These are phyloP conservation scores for Anastatus disparis DNA, from an alignment of 1,140 invertebrate species.

Conservation along the genomic window DNA sequence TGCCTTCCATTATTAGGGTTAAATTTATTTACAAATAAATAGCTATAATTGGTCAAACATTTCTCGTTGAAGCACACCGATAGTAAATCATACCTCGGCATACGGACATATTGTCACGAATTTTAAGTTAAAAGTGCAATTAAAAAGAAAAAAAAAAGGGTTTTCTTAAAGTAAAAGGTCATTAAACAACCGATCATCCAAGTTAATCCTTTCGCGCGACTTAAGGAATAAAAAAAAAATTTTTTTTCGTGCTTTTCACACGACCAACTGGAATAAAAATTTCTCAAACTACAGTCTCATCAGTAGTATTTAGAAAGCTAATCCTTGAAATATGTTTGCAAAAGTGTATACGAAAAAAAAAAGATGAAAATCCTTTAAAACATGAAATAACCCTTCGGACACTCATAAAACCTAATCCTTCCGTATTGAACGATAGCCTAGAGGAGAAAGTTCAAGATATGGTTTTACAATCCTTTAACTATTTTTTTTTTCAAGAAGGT, in stretches of 20 bases:
- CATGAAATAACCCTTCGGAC: slow-evolving; percentile 34
- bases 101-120: neutral
- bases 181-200: slow-evolving; percentile 32
- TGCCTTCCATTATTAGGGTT: too few species aligned
- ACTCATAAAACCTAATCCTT: slow-evolving; percentile 24
- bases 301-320: slow-evolving; percentile 37
- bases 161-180: neutral
- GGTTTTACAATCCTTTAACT: slow-evolving; percentile 10
- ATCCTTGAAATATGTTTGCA: slow-evolving; percentile 21
- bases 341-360: neutral
- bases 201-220: slow-evolving; percentile 41
- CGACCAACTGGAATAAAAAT: too few species aligned
- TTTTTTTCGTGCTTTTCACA: slow-evolving; percentile 15
- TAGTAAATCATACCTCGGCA: slow-evolving; percentile 24
- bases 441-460: slow-evolving; percentile 27
- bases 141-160: slow-evolving; percentile 22
- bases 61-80: neutral
- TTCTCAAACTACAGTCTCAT: too few species aligned
- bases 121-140: slow-evolving; percentile 1
- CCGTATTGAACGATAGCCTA: too few species aligned
- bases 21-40: too few species aligned
- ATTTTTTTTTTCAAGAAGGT: too few species aligned
- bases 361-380: neutral
- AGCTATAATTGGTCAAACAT: neutral
- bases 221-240: slow-evolving; percentile 29